Base-by-base conservation (phyloP, 2,888 invertebrate genomes). In the Enchytraeus crypticus region DNA sequence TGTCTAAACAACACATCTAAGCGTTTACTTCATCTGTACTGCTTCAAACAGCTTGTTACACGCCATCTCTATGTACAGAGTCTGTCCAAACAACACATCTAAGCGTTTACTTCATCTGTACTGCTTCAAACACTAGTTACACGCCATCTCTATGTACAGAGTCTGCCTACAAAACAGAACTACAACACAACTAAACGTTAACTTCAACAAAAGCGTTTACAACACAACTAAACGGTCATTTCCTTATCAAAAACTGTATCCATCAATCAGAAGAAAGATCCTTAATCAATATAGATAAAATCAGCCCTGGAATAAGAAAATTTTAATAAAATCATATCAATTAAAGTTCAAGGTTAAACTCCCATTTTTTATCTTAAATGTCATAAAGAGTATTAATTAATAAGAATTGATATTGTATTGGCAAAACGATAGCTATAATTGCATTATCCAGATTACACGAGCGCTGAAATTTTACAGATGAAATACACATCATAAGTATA, bases 111-210 rank as follows among this genome's bases (percentile, higher is more conserved):
- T 8, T 45, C 30, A 29, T 18, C 5, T 73, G 68, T 0, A 81
- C 81, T 23, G 77, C 79, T 3, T 82, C 82, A 72, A 82, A 79
- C 69, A 81, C 11, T 72, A 75, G 68, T 81, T 82, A 66, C 81
- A 81, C 0, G 81, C 80, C 80, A 82, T 80, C 73, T 83, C 82
- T 43, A 83, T 71, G 66, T 78, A 81, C 53, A 77, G 71, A n/a
- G 46, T 62, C 21, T 60, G 51, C 8, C 65, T 65, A 56, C 18
- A 21, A 34, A 34, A 33, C 27, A 38, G 51, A n/a, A n/a, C n/a
- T n/a, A 21, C 51, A 34, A 33, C 27, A 38, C 51, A n/a, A n/a
- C n/a, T n/a, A n/a, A n/a, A n/a, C n/a, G n/a, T n/a, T n/a, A n/a
- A n/a, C n/a, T 8, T 45, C 30, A 29, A 11, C 5, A 72, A 82